Conservation (phyloP, 2,888 invertebrate genomes). For the Onchidella celtica region DNA sequence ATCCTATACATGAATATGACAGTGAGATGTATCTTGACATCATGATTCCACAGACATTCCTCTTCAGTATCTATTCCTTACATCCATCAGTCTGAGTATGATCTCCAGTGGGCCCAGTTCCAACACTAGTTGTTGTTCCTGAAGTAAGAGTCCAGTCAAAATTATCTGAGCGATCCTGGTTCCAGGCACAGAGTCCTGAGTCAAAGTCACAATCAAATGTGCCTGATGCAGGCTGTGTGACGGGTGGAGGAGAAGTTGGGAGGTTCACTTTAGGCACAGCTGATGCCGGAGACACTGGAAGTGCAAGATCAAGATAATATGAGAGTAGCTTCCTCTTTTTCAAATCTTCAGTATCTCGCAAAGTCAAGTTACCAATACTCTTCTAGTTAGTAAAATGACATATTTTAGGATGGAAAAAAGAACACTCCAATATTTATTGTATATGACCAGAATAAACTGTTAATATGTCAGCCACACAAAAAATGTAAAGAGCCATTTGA, state of each 20-base stretch:
- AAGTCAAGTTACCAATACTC: no score
- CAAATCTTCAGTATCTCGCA: no score
- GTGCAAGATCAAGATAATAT: not conserved
- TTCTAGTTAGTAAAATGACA: no score
- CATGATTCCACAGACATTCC: no score
- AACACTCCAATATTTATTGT: no score
- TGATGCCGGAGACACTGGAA: slow-evolving; percentile 25
- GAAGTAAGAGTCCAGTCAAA: slow-evolving; percentile 72
- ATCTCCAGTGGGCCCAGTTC: slow-evolving; percentile 68
- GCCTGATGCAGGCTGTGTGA: slow-evolving; percentile 53
- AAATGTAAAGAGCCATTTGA: no score
- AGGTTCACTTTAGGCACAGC: slow-evolving; percentile 14
- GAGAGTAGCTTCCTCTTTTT: not conserved
- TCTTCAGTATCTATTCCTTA: no score
- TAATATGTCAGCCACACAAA: no score
- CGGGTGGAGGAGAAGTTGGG: slow-evolving; percentile 22
- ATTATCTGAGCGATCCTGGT: slow-evolving; percentile 61
- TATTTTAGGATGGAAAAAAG: no score
- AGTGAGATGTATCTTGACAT: no score
- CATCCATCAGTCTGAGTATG: slow-evolving; percentile 40
- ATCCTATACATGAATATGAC: no score
- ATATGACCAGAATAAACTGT: no score
- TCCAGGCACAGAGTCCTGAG: slow-evolving; percentile 70
- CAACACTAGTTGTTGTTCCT: slow-evolving; percentile 57
- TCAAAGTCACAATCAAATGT: slow-evolving; percentile 72